These are phyloP conservation scores for Plagodis dolabraria DNA, from an alignment of 2,888 invertebrate species.

Conservation along the genomic window DNA sequence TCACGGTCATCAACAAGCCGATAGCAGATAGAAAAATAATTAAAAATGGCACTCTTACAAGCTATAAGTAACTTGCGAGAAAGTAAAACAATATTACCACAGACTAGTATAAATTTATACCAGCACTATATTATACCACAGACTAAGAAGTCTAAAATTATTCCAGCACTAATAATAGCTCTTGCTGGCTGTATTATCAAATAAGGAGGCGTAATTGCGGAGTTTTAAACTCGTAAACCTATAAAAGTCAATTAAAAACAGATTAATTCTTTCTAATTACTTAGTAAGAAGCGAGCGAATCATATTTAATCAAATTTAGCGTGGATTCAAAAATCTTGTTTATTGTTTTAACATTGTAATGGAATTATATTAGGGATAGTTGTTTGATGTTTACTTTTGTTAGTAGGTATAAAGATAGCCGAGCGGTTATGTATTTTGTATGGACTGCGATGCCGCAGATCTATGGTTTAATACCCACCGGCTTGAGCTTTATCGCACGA, in stretches of 20 bases:
- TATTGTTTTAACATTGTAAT: neutral
- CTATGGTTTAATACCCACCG: too few species aligned
- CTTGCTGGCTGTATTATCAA: neutral
- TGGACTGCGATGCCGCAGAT: too few species aligned
- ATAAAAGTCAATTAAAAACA: constrained; percentile 24
- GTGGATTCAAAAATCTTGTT: neutral
- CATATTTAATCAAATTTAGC: neutral
- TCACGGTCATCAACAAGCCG: too few species aligned
- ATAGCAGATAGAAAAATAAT: too few species aligned
- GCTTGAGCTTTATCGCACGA: too few species aligned
- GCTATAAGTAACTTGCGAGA: neutral
- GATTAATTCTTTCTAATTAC: constrained; percentile 10
- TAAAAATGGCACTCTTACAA: too few species aligned
- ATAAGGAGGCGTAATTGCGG: constrained; percentile 9
- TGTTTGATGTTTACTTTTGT: too few species aligned
- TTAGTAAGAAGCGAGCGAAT: constrained; percentile 2
- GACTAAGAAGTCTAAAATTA: constrained; percentile 6
- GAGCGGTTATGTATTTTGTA: too few species aligned
- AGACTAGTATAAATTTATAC: constrained; percentile 4
- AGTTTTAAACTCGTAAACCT: constrained; percentile 10
- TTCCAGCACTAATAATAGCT: constrained; percentile 8
- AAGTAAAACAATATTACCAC: neutral
- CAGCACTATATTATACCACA: constrained; percentile 4
- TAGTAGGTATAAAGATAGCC: too few species aligned
- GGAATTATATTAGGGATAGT: too few species aligned